A percentile compares a stretch with the other conserved stretches of the same genome.
Evolutionary conservation across 2,113 vertebrate species (phyloP).

Genomic region (Uropsilus gracilis): DNA sequence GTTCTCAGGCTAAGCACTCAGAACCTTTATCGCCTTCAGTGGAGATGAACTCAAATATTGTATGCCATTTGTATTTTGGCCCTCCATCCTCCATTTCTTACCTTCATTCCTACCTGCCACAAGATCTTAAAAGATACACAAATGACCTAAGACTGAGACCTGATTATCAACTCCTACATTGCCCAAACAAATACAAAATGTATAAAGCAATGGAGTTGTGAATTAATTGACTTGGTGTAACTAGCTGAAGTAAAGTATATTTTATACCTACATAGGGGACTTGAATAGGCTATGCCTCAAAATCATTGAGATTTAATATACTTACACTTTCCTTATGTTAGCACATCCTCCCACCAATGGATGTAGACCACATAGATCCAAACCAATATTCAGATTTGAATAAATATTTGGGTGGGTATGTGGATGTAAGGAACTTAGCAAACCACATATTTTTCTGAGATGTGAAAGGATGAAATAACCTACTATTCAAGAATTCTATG

Average conservation of each 20-base stretch:
- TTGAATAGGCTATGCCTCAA: neutral
- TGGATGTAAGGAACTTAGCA: neutral
- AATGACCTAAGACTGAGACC: neutral
- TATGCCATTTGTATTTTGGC: neutral
- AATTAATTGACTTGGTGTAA: neutral
- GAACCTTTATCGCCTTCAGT: too few species aligned
- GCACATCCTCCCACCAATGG: neutral
- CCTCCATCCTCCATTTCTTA: neutral
- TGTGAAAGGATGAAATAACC: neutral
- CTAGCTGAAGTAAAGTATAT: neutral
- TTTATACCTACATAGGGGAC: neutral
- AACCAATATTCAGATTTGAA: neutral
- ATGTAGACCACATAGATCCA: neutral
- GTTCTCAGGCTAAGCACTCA: neutral
- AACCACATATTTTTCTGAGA: neutral
- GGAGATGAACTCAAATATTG: neutral
- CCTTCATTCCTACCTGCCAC: neutral
- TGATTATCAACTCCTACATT: neutral
- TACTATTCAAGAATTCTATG: neutral
- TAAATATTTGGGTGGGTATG: neutral
- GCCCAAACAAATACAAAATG: neutral
- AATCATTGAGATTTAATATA: neutral
- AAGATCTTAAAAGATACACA: neutral
- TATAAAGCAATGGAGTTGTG: neutral
- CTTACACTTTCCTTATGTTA: neutral